Base-by-base conservation (phyloP, 2,888 invertebrate species). In the Cephus runcator region DNA sequence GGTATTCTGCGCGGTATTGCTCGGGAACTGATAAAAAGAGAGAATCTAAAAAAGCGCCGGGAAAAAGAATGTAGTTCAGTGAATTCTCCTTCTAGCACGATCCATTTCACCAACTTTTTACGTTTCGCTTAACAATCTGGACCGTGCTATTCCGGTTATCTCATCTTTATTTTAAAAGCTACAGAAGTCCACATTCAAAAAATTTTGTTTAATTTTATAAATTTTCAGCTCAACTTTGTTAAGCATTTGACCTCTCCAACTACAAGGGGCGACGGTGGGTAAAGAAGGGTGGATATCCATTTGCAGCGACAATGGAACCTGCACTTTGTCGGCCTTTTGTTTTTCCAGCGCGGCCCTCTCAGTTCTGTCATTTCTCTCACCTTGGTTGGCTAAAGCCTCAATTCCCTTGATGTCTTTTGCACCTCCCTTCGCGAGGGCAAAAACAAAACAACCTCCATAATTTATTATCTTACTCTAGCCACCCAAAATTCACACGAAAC, bases 241-340 rank as follows among this genome's bases (percentile, higher is more conserved):
- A 56, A 56, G 23, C 23, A 23, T 56, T 56, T 15, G 40, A 56
- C 40, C 40, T 23, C 40, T 56, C 9, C 23, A 56, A 56, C 33
- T 30, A 33, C 31, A 11, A 71, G 71, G 71, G 33, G 23, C 0
- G 71, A 2, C 73, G 69, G 36, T 34, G 71, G 4, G 71, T n/a
- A 33, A 15, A 15, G 71, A 71, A 34, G 75, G 68, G 23, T 69
- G 75, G 68, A n/a, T 69, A 73, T 78, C 75, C 75, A 78, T 78
- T 78, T 78, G 75, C 78, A 78, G 69, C 35, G 34, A 78, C 78
- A 76, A 78, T 71, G 68, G 78, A 76, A 73, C 75, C 78, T 78
- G 78, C 78, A 78, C 78, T 78, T 78, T 78, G 78, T 76, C 69
- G 73, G 68, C 73, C 34, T 69, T 76, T 78, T 78, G 78, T 78